phyloP scores from a whole-genome alignment of 2,797 vertebrate genomes.

The Phoebastria nigripes region DNA sequence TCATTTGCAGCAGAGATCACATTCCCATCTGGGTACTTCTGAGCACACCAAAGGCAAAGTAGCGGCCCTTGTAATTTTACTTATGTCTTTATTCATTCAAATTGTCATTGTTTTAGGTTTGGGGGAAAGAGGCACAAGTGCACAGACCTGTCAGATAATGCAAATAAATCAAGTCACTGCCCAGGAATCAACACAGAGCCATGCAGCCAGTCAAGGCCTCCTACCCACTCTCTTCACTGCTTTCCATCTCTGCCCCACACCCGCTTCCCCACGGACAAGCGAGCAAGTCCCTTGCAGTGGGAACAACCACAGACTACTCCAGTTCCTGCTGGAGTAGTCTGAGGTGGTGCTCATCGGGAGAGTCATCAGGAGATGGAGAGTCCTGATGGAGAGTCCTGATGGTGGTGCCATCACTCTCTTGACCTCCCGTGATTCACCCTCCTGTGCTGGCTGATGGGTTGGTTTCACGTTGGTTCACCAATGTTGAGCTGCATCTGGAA shows the following conservation, averaged over 20 bases:
- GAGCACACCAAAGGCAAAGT: neutral
- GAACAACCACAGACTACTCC: neutral
- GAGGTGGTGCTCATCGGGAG: neutral
- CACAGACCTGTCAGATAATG: neutral
- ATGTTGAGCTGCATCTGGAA: neutral
- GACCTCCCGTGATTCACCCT: neutral
- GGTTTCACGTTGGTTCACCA: neutral
- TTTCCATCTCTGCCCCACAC: neutral
- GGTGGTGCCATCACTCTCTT: neutral
- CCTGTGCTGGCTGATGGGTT: neutral
- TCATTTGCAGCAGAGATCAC: slow-evolving; percentile 12
- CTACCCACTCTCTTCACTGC: neutral
- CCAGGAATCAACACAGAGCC: fast-evolving
- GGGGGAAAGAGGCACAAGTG: neutral
- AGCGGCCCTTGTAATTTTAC: neutral
- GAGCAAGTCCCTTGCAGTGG: fast-evolving
- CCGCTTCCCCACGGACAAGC: fast-evolving
- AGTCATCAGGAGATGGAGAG: neutral
- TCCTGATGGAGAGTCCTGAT: neutral
- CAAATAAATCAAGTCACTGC: neutral
- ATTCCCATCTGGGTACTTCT: slow-evolving; percentile 1
- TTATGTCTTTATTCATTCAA: neutral
- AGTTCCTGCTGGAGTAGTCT: fast-evolving
- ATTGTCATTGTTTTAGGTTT: neutral
- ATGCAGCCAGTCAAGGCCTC: neutral